Evolutionary conservation across 2,888 invertebrate genomes (phyloP).

Genomic region (Scaeva pyrastri): DNA sequence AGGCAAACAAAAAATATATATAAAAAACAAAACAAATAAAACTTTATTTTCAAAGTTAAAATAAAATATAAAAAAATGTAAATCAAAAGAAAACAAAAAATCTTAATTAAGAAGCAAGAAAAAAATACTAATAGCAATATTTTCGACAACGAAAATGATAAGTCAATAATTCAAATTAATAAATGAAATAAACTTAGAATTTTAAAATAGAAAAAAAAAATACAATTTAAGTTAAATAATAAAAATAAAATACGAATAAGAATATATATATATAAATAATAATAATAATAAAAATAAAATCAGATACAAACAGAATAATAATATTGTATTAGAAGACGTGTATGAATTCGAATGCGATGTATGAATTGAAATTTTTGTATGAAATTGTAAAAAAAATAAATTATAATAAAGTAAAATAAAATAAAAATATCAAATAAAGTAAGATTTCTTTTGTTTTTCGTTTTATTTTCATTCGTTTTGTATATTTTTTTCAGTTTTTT

Average conservation of each 20-base stretch:
- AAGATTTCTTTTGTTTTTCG: conserved; percentile 46
- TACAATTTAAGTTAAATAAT: conserved; percentile 27
- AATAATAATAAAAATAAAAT: conserved; percentile 6
- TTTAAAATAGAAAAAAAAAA: not conserved
- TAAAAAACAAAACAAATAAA: conserved; percentile 28
- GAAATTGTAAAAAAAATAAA: conserved; percentile 64
- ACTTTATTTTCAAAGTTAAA: conserved; percentile 76
- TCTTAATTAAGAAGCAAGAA: conserved; percentile 40
- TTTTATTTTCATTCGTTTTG: conserved; percentile 27
- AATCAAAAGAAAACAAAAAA: conserved; percentile 50
- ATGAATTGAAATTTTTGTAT: conserved; percentile 72
- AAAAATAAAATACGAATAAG: conserved; percentile 23
- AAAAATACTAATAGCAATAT: conserved; percentile 73
- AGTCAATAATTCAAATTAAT: conserved; percentile 60
- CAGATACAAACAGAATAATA: conserved; percentile 24
- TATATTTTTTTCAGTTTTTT: conserved; percentile 31
- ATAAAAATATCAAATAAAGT: conserved; percentile 51
- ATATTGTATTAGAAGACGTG: conserved; percentile 62
- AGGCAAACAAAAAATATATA: conserved; percentile 22
- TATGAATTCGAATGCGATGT: conserved; percentile 70
- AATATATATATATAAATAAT: not conserved
- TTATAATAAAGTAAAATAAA: conserved; percentile 53
- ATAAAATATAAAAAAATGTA: conserved; percentile 54
- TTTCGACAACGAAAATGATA: conserved; percentile 74
- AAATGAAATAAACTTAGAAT: conserved; percentile 6